Conservation (phyloP, 2,113 vertebrate species). For the Oryzias melastigma region DNA sequence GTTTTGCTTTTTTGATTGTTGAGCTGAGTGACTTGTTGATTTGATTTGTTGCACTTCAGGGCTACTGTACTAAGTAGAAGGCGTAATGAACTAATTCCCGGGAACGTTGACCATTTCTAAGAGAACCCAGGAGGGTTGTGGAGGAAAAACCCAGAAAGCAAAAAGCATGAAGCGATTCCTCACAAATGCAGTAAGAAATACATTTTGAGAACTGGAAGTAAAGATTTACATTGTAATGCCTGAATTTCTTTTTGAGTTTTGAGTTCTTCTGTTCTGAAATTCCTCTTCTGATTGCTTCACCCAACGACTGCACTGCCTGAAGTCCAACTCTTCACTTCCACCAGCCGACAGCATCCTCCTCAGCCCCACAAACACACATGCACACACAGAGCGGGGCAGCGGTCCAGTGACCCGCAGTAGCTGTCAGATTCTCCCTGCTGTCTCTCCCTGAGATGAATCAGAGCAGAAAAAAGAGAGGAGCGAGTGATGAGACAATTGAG, state of each 20-base stretch:
- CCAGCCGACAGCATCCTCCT: conserved; percentile 9
- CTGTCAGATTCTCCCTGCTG: conserved; percentile 37
- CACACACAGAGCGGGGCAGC: conserved; percentile 8
- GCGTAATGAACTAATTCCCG: too few relatives aligned
- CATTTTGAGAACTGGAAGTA: too few relatives aligned
- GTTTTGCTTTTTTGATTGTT: too few relatives aligned
- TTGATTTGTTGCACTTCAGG: too few relatives aligned
- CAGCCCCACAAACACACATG: conserved; percentile 2
- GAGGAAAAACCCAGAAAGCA: too few relatives aligned
- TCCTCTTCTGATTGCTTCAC: conserved; percentile 11
- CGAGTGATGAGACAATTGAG: conserved; percentile 34
- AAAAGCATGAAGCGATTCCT: too few relatives aligned
- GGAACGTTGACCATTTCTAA: too few relatives aligned
- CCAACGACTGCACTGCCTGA: conserved; percentile 43
- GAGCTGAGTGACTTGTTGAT: too few relatives aligned
- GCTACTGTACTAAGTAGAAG: too few relatives aligned
- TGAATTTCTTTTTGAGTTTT: neutral
- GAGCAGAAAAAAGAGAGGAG: conserved; percentile 38
- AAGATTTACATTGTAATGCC: neutral
- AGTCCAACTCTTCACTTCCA: neutral
- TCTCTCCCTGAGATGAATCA: conserved; percentile 51
- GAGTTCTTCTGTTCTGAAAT: neutral
- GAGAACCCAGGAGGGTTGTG: too few relatives aligned
- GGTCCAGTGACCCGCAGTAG: conserved; percentile 41
- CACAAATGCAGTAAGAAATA: too few relatives aligned